These are phyloP conservation scores for Eupithecia subfuscata DNA, from an alignment of 2,888 invertebrate genomes.

Conservation along the genomic window DNA sequence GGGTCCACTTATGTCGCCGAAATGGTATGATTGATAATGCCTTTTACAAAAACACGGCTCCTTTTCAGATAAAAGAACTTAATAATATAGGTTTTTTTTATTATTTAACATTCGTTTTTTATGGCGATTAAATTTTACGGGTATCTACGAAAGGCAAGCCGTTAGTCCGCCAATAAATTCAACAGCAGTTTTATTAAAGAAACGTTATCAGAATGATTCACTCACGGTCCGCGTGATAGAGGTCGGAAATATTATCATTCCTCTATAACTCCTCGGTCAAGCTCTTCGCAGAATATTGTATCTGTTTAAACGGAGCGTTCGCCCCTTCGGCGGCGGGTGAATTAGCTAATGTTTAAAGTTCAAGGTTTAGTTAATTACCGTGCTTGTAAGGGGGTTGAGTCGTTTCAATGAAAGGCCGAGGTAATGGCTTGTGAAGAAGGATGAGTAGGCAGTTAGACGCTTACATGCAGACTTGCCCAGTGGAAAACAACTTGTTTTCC, in stretches of 20 bases:
- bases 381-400: conserved; percentile 58
- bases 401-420: conserved; percentile 58
- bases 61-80: conserved; percentile 60
- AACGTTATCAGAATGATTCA: conserved; percentile 42
- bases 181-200: conserved; percentile 38
- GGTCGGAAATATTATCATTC: conserved; percentile 39
- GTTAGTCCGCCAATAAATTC: conserved; percentile 37
- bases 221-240: conserved; percentile 37
- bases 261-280: conserved; percentile 32
- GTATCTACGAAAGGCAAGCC: conserved; percentile 24
- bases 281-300: conserved; percentile 30
- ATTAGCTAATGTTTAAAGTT: conserved; percentile 72
- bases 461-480: conserved; percentile 11
- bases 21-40: conserved; percentile 82
- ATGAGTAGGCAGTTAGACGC: conserved; percentile 36
- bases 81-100: conserved; percentile 49
- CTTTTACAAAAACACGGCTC: conserved; percentile 73
- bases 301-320: conserved; percentile 43
- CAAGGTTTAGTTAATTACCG: conserved; percentile 70
- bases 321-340: conserved; percentile 51
- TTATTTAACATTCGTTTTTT: conserved; percentile 27
- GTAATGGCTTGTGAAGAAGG: conserved; percentile 65
- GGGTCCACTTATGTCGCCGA: conserved; percentile 82
- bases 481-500: conserved; percentile 49
- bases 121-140: conserved; percentile 23